Evolutionary conservation across 2,888 invertebrate genomes (phyloP).

Genomic region (Schizotus pectinicornis): DNA sequence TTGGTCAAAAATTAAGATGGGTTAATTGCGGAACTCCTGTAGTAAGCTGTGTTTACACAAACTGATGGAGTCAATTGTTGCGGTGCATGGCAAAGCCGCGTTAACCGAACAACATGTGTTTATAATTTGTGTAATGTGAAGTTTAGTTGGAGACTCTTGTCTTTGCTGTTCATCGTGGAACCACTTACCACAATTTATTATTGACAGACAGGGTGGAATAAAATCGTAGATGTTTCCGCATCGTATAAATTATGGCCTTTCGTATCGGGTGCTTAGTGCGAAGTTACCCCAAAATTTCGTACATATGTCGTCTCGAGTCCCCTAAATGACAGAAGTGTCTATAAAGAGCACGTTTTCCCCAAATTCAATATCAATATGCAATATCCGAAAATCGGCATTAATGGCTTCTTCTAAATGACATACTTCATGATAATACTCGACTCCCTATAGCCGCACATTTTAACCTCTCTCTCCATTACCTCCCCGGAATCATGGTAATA

Average conservation of each 20-base stretch:
- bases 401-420: constrained; percentile 35
- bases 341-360: constrained; percentile 40
- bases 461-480: constrained; percentile 22
- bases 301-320: constrained; percentile 36
- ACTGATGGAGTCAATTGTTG: no score
- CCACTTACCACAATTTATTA: constrained; percentile 22
- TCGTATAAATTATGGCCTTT: constrained; percentile 26
- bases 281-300: constrained; percentile 30
- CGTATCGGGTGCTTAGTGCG: constrained; percentile 22
- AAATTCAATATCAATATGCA: constrained; percentile 43
- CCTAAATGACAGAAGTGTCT: constrained; percentile 34
- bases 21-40: no score
- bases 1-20: no score
- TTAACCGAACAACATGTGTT: no score
- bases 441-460: constrained; percentile 19
- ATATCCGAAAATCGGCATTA: constrained; percentile 35
- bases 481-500: constrained; percentile 22
- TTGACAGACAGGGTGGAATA: constrained; percentile 15
- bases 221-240: constrained; percentile 27
- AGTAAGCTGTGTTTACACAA: no score
- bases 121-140: constrained; percentile 2
- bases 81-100: no score
- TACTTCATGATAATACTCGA: constrained; percentile 27
- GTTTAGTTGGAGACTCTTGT: constrained; percentile 3
- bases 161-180: not conserved